Evolutionary conservation across 2,888 invertebrate genomes (phyloP), one percentile per base, ranked within the genome.

Genomic region (Trichogramma evanescens): DNA sequence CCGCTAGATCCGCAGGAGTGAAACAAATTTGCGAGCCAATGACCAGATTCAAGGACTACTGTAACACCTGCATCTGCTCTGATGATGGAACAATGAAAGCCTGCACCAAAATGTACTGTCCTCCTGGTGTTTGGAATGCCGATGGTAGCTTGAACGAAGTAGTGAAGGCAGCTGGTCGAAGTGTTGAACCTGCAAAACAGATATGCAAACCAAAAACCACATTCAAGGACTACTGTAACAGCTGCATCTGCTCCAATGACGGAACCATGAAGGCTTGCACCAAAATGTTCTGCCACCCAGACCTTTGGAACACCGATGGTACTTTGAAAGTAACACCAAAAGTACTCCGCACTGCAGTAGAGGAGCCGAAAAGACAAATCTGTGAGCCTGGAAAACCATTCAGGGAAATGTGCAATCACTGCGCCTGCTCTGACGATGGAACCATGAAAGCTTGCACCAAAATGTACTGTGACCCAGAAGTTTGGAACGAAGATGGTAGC

Each of bases 231-330:
- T 82, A 83, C 58, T 84, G 84, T 72, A 84, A 84, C 67, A 82
- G 79, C 71, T 84, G 84, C 68, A 78, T 80, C 9, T 84, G 84
- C 68, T 81, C 81, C 62, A 71, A 78, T 10, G 82, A 83, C 56
- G 82, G 83, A 39, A n/a, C 41, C 6, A 6, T 64, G 5, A 5
- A 26, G 6, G 26, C 50, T 10, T 59, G 58, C 48, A 59, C 58
- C n/a, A 10, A 41, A 44, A 59, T 59, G 59, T 8, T 10, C 4
- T 59, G 59, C 5, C 49, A 54, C 41, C 6, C 7, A 5, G 9
- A 44, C 3, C 4, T 56, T 5, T 56, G 56, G 58, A 58, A 58
- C 45, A 39, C 52, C 8, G 49, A 58, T n/a, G 58, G 58, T 5
- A 58, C 13, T 40, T 10, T 44, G 39, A 58, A 52, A 40, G 51